Conservation (phyloP, 2,888 invertebrate genomes). For the Diachrysia chrysitis region DNA sequence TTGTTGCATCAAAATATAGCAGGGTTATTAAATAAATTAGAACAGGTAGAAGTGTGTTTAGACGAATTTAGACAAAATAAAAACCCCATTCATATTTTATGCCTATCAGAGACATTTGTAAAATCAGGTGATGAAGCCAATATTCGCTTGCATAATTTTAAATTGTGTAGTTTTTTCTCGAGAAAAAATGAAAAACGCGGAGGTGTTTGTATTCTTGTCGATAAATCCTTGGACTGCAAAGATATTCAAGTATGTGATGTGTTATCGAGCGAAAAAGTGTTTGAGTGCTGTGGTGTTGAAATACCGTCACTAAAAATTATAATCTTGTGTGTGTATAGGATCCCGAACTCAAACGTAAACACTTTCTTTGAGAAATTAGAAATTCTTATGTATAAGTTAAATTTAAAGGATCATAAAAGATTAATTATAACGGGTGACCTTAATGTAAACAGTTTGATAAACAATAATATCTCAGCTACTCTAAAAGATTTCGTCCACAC, state of each 20-base stretch:
- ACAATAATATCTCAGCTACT: neutral
- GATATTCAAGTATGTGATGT: conserved; percentile 11
- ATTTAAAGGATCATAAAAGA: conserved; percentile 8
- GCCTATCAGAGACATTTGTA: neutral
- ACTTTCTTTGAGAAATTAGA: conserved; percentile 9
- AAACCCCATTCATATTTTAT: neutral
- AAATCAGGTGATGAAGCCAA: neutral
- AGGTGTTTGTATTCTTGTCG: neutral
- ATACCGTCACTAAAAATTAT: conserved; percentile 2
- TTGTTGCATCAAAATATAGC: neutral
- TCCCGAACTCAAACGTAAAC: neutral
- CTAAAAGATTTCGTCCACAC: no score
- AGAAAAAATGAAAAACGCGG: conserved; percentile 6
- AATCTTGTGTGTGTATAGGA: conserved; percentile 8
- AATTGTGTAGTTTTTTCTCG: conserved; percentile 7
- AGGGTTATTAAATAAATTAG: neutral
- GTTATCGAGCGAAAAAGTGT: conserved; percentile 18
- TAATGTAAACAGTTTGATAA: neutral
- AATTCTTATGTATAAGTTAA: neutral
- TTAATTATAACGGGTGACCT: conserved; percentile 1
- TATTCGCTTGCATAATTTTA: no score
- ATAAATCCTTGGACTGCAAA: conserved; percentile 5
- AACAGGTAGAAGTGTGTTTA: neutral
- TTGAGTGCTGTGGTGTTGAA: conserved; percentile 13
- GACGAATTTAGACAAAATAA: neutral